phyloP scores from a whole-genome alignment of 35 echinoderm and acorn worm genomes.

The Amphiura filiformis region DNA sequence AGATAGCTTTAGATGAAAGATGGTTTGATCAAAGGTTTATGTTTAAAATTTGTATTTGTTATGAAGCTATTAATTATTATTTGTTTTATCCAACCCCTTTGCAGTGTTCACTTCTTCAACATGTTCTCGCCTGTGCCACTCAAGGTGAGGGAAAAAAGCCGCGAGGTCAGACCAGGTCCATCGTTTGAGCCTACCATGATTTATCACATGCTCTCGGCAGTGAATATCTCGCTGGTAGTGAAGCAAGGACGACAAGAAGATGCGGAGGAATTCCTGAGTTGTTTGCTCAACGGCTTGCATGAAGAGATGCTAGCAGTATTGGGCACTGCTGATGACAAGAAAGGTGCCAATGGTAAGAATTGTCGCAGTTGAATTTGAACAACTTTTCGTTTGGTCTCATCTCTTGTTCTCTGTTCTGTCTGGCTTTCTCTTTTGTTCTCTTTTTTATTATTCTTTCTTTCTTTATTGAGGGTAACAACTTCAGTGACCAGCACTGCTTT shows the following conservation, averaged over 20 bases:
- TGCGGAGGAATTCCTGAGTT: conserved; percentile 93
- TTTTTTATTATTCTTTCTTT: no score
- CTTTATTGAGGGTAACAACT: no score
- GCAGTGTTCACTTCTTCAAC: conserved; percentile 54
- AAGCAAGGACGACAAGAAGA: conserved; percentile 95
- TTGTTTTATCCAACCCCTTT: background rate
- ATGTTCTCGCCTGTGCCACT: conserved; percentile 44
- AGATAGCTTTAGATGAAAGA: no score
- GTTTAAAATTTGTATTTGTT: no score
- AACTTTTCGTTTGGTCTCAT: no score
- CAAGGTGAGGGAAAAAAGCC: conserved; percentile 35
- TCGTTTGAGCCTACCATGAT: conserved; percentile 81
- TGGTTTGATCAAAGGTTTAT: no score
- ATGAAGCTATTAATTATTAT: background rate
- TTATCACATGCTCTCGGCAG: conserved; percentile 80
- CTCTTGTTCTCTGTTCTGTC: no score
- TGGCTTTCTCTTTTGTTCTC: no score
- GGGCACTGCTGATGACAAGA: background rate
- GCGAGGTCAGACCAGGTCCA: conserved; percentile 54
- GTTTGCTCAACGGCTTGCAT: conserved; percentile 88
- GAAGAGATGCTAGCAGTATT: conserved; percentile 87
- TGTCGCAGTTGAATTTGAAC: no score
- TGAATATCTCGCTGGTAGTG: conserved; percentile 74
- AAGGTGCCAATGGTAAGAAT: no score
- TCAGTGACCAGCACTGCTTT: no score